phyloP scores from a whole-genome alignment of 1,140 invertebrate species.

The Teleopsis dalmanni region DNA sequence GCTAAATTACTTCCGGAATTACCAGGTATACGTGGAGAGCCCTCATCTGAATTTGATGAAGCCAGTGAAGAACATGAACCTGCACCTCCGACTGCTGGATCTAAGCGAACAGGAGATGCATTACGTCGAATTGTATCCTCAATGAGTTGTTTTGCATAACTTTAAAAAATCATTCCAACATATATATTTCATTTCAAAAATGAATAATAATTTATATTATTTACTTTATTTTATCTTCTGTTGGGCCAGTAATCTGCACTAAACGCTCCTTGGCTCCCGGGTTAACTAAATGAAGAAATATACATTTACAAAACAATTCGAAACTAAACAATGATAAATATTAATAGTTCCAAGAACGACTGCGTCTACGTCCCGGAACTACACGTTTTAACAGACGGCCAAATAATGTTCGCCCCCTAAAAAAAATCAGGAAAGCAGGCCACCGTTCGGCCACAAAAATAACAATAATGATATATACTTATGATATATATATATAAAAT shows the following conservation, averaged over 20 bases:
- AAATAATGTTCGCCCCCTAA: too few relatives aligned
- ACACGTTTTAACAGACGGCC: too few relatives aligned
- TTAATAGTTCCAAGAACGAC: neutral
- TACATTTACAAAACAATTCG: too few relatives aligned
- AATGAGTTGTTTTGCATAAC: constrained; percentile 82
- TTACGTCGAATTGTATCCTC: constrained; percentile 88
- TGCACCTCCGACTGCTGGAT: constrained; percentile 48
- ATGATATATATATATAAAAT: too few relatives aligned
- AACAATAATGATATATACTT: too few relatives aligned
- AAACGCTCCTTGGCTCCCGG: constrained; percentile 85
- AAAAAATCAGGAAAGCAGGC: too few relatives aligned
- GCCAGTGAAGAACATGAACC: constrained; percentile 61
- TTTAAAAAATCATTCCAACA: constrained; percentile 34
- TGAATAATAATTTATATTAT: constrained; percentile 32
- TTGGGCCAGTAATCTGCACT: constrained; percentile 86
- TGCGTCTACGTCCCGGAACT: too few relatives aligned
- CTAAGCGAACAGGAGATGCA: constrained; percentile 75
- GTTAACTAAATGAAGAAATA: constrained; percentile 62
- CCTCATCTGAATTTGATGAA: constrained; percentile 69
- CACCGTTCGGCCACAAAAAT: too few relatives aligned
- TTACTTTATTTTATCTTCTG: constrained; percentile 85
- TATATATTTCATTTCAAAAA: neutral
- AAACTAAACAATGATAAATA: neutral
- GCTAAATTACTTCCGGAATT: constrained; percentile 22
- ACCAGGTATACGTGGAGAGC: constrained; percentile 35